A percentile compares a stretch with the other conserved stretches of the same genome.
phyloP scores from a whole-genome alignment of 2,888 invertebrate species.

The Mystacides longicornis region DNA sequence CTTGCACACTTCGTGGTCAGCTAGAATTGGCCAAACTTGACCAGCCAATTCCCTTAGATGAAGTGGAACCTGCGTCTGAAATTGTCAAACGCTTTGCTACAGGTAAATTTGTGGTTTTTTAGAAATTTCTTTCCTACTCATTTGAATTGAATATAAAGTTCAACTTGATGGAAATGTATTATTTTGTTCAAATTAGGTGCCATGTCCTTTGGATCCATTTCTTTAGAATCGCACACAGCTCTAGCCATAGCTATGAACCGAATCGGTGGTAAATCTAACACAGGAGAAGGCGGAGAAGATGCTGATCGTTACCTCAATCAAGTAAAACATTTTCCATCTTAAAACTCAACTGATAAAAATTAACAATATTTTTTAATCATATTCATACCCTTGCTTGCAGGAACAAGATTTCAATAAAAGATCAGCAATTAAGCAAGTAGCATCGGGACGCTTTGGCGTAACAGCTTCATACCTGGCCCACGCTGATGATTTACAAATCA shows the following conservation, averaged over 20 bases:
- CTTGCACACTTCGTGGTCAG: constrained; percentile 90
- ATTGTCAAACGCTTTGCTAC: constrained; percentile 94
- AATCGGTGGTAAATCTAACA: constrained; percentile 96
- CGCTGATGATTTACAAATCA: constrained; percentile 97
- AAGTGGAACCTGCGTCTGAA: constrained; percentile 89
- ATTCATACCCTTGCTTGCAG: constrained; percentile 46
- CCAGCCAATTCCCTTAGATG: constrained; percentile 71
- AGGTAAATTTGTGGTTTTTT: constrained; percentile 38
- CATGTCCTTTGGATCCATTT: constrained; percentile 97
- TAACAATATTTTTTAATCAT: neutral
- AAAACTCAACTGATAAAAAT: neutral
- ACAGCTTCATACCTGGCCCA: constrained; percentile 95
- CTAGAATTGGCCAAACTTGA: constrained; percentile 74
- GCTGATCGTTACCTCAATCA: constrained; percentile 68
- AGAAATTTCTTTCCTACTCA: neutral
- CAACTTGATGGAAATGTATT: neutral
- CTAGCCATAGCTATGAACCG: constrained; percentile 97
- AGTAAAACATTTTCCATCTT: constrained; percentile 29
- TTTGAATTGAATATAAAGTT: neutral
- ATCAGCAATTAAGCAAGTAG: constrained; percentile 98
- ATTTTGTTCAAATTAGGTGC: constrained; percentile 56
- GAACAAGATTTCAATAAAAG: constrained; percentile 76
- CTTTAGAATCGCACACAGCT: constrained; percentile 91
- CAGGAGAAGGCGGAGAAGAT: constrained; percentile 93
- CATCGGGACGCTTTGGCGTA: constrained; percentile 97